These are phyloP conservation scores for Drosophila tanythrix DNA, from an alignment of 2,888 invertebrate species.

Conservation along the genomic window DNA sequence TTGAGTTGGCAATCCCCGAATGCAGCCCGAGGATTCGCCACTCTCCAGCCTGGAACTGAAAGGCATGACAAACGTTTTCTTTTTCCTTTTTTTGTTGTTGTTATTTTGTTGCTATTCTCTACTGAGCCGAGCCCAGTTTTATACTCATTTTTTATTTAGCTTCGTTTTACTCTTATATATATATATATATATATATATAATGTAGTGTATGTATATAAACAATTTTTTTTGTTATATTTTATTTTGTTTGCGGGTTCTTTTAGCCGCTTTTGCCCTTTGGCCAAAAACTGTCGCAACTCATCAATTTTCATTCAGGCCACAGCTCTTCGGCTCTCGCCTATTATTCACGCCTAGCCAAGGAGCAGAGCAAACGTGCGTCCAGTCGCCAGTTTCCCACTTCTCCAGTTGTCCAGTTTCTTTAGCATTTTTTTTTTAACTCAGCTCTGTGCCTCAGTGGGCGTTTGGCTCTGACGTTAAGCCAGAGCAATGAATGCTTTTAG, in stretches of 20 bases:
- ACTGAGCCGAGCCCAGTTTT: conserved; percentile 46
- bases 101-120: conserved; percentile 13
- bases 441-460: conserved; percentile 26
- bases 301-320: conserved; percentile 76
- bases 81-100: conserved; percentile 18
- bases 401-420: conserved; percentile 9
- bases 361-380: conserved; percentile 44
- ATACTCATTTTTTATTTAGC: conserved; percentile 4
- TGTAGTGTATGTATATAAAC: neutral
- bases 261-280: conserved; percentile 74
- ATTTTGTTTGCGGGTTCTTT: conserved; percentile 46
- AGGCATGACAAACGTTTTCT: conserved; percentile 67
- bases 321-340: conserved; percentile 56
- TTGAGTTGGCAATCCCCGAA: conserved; percentile 66
- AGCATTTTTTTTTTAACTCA: neutral
- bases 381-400: conserved; percentile 1
- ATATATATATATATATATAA: neutral
- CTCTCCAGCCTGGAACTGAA: conserved; percentile 41
- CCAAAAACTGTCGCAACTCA: conserved; percentile 82
- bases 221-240: neutral
- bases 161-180: conserved; percentile 9
- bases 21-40: conserved; percentile 52
- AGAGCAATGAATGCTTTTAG: conserved; percentile 79
- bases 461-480: conserved; percentile 63
- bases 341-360: conserved; percentile 72